These are phyloP conservation scores for Zootermopsis nevadensis DNA, from an alignment of 2,888 invertebrate species.

Conservation along the genomic window DNA sequence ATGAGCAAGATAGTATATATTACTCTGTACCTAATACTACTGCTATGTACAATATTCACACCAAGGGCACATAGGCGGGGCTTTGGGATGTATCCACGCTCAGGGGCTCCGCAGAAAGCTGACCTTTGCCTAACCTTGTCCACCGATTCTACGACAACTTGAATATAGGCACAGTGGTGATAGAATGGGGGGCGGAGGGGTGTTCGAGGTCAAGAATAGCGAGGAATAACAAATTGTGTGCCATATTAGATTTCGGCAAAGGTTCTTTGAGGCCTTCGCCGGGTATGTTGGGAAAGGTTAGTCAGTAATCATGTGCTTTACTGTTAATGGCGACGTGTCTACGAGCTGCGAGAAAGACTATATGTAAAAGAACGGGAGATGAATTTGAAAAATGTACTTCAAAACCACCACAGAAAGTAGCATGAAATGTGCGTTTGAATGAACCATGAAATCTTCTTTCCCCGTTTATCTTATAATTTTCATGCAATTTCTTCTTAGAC, in stretches of 20 bases:
- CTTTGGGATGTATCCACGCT: background rate
- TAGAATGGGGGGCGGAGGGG: background rate
- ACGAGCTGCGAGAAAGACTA: no score
- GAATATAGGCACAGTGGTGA: background rate
- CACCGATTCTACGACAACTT: slow-evolving; percentile 8
- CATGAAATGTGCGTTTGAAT: no score
- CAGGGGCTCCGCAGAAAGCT: slow-evolving; percentile 6
- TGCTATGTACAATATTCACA: background rate
- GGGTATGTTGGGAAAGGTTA: slow-evolving; percentile 6
- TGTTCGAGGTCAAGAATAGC: background rate
- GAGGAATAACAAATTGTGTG: background rate
- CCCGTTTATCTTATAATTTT: no score
- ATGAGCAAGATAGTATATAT: background rate
- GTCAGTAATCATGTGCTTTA: no score
- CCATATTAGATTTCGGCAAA: background rate
- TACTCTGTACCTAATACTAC: background rate
- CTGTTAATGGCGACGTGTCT: no score
- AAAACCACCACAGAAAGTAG: no score
- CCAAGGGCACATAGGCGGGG: slow-evolving; percentile 13
- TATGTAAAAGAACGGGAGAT: no score
- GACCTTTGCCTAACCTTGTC: slow-evolving; percentile 18
- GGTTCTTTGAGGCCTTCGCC: background rate
- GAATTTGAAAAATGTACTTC: no score
- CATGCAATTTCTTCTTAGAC: no score
- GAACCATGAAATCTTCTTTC: no score